Percentiles rank a stretch among this genome's conserved stretches.
Conservation (phyloP, 2,113 vertebrate genomes). For the Athene noctua region DNA sequence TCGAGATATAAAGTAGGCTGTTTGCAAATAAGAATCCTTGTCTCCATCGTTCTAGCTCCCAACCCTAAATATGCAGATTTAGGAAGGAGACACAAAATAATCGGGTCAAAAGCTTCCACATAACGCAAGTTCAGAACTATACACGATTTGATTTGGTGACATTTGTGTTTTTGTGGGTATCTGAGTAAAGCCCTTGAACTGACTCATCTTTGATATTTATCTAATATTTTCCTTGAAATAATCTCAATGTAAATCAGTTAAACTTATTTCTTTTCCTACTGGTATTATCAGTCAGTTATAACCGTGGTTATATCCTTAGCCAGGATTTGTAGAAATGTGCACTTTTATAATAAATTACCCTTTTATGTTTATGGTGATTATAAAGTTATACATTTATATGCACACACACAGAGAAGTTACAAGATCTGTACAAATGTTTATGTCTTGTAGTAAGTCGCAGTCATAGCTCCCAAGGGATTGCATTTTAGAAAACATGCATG, state of each 20-base stretch:
- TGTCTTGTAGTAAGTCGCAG: neutral
- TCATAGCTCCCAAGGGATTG: neutral
- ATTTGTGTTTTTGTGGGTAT: neutral
- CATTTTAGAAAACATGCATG: neutral
- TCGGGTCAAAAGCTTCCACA: neutral
- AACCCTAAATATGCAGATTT: neutral
- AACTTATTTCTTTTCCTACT: neutral
- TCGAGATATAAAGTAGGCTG: neutral
- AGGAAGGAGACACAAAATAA: neutral
- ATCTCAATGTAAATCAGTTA: neutral
- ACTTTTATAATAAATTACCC: neutral
- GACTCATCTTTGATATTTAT: neutral
- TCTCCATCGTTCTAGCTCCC: neutral
- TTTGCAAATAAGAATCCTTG: neutral
- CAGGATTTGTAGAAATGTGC: neutral
- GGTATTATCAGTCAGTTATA: neutral
- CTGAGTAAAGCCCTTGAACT: neutral
- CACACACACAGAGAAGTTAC: neutral
- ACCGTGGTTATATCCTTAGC: neutral
- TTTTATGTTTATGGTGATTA: neutral
- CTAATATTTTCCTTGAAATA: neutral
- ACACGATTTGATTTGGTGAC: neutral
- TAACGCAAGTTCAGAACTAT: neutral
- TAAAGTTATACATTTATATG: neutral
- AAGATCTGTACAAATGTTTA: neutral